Base-by-base conservation (phyloP, 2,113 vertebrate genomes). In the Saccopteryx bilineata region DNA sequence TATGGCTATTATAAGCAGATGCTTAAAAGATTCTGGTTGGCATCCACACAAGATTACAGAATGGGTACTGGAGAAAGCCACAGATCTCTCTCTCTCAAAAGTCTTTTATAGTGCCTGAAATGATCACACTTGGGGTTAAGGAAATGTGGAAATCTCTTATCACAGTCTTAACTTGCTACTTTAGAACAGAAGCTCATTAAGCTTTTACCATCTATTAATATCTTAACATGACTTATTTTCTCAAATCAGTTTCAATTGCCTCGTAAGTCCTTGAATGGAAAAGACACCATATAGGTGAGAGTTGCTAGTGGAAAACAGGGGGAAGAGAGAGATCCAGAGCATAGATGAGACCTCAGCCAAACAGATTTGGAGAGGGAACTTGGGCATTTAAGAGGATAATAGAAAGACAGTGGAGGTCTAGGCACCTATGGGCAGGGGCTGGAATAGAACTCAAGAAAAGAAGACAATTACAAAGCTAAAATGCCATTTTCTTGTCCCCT, bases 181-280 rank as follows among this genome's bases (percentile, higher is more conserved):
- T 95, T 69, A 76, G 26, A 93, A 11, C 7, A 72, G 14, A 95
- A 87, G 48, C 26, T 74, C 50, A 58, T 61, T 76, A 72, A 68
- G 48, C 7, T 19, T 65, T 84, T 78, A 68, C 91, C 19, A 52
- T 78, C 50, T 81, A 84, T 93, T 91, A 92, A 81, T 80, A 90
- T 91, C 28, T 92, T 84, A 89, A 19, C 54, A 76, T 85, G 28
- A 58, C 5, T 91, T 93, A 82, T 72, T 90, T 96, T 93, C 23
- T 85, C 65, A 94, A 19, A 94, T 82, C n/a, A 65, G 5, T 91
- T 93, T 83, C 28, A 84, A 61, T 33, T 31, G 21, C 56, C 15
- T 84, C 66, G 10, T 24, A 93, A 95, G 31, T 31, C 14, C 28
- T 52, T 91, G 48, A 83, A n/a, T 65, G 21, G 14, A 91, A 69